These are phyloP conservation scores for Cyrtodaria siliqua DNA, from an alignment of 2,888 invertebrate species.

Conservation along the genomic window DNA sequence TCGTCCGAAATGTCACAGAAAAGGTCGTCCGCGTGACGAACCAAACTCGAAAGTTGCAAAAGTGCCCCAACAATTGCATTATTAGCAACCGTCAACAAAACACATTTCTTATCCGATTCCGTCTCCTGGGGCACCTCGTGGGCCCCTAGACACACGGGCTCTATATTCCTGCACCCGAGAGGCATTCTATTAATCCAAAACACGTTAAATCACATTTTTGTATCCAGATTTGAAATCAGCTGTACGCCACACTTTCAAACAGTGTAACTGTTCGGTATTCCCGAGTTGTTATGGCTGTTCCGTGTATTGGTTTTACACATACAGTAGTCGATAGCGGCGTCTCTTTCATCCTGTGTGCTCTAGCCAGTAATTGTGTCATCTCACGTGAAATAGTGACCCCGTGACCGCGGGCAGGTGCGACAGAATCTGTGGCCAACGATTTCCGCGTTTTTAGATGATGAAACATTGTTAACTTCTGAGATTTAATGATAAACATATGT, in stretches of 20 bases:
- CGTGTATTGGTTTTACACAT: constrained; percentile 33
- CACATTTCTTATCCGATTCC: constrained; percentile 59
- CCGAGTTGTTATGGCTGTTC: constrained; percentile 54
- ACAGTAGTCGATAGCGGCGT: constrained; percentile 22
- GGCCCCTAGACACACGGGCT: constrained; percentile 73
- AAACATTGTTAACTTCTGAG: no score
- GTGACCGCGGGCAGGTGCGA: neutral
- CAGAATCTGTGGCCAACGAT: no score
- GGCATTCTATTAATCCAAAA: constrained; percentile 67
- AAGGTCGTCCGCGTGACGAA: constrained; percentile 81
- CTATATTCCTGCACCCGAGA: constrained; percentile 73
- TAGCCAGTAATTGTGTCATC: constrained; percentile 37
- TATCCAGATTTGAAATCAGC: constrained; percentile 13
- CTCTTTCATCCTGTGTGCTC: constrained; percentile 39
- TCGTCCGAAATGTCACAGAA: constrained; percentile 82
- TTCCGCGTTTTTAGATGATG: no score
- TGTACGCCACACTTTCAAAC: constrained; percentile 9
- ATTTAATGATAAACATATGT: no score
- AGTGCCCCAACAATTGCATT: constrained; percentile 77
- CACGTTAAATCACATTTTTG: constrained; percentile 3
- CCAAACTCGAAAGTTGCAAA: constrained; percentile 79
- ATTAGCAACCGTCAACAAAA: constrained; percentile 70
- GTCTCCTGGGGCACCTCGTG: constrained; percentile 64
- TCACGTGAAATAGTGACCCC: constrained; percentile 5
- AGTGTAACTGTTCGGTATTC: constrained; percentile 12